Base-by-base conservation (phyloP, 1,140 invertebrate genomes). In the Drosophila nasuta region DNA sequence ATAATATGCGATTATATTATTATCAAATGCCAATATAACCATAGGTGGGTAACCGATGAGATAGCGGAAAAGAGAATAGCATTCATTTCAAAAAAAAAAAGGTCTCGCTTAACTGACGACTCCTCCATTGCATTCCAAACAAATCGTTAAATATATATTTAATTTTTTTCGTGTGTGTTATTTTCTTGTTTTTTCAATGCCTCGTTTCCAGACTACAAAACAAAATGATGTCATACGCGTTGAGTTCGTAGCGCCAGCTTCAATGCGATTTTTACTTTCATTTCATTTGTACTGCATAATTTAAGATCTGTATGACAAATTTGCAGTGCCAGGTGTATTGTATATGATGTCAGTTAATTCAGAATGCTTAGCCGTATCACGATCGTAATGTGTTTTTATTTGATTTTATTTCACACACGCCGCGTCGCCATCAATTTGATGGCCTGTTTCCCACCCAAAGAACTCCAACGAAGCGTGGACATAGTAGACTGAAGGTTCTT, bases 201-300 rank as follows among this genome's bases (percentile, higher is more conserved):
- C 33, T 71, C 73, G 77, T 70, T 70, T 51, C 46, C 62, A 69
- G 78, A 80, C 77, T 82, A 67, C 77, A 86, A 86, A 86, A 73
- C 58, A 25, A 82, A 87, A 87, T 87, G 83, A 87, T 87, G 83
- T 87, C 83, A 87, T 87, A 62, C 57, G 58, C 30, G 35, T 10
- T 38, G 7, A 48, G 56, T 46, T 75, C 60, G 68, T 62, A 77
- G 81, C 81, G 77, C 68, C 81, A 81, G 81, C 35, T 70, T 63
- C 80, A 88, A 77, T 87, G 83, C 70, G 83, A 87, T 71, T 87
- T 88, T 87, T 88, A 87, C 83, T 88, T 87, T 87, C 83, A 63
- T 87, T 87, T 88, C 73, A 74, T 87, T 87, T 80, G 72, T 51
- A 79, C 77, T 86, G 82, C 83, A 86, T 82, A 86, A 87, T 82